A percentile compares a stretch with the other conserved stretches of the same genome.
phyloP scores from a whole-genome alignment of 2,888 invertebrate genomes.

The Drosophila borealis region DNA sequence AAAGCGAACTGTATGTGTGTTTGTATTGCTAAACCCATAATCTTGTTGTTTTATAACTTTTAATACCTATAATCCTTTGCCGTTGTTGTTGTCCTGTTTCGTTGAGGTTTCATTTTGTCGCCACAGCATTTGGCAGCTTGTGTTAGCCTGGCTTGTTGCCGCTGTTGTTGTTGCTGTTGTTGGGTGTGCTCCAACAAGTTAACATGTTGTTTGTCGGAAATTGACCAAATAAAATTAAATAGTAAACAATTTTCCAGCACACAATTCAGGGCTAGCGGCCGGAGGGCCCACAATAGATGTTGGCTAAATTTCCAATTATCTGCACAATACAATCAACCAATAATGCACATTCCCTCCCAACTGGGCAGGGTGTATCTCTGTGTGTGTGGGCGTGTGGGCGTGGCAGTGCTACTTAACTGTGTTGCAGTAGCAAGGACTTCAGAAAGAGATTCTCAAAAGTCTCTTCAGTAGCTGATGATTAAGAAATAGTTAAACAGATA shows the following conservation, averaged over 20 bases:
- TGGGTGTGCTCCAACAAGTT: slow-evolving; percentile 50
- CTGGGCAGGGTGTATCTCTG: no score
- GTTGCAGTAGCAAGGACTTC: background rate
- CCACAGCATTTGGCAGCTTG: slow-evolving; percentile 46
- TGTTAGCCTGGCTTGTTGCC: slow-evolving; percentile 29
- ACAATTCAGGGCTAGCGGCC: slow-evolving; percentile 24
- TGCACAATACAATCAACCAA: slow-evolving; percentile 32
- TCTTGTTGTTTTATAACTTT: slow-evolving; percentile 80
- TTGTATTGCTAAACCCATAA: slow-evolving; percentile 68
- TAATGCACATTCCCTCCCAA: slow-evolving; percentile 18
- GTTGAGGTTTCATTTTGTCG: slow-evolving; percentile 49
- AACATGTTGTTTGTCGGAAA: slow-evolving; percentile 74
- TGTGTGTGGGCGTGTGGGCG: background rate
- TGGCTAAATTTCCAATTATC: slow-evolving; percentile 43
- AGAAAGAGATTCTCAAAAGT: background rate
- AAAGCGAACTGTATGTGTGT: slow-evolving; percentile 34
- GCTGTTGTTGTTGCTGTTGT: slow-evolving; percentile 21
- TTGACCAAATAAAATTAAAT: slow-evolving; percentile 75
- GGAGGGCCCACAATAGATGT: slow-evolving; percentile 10
- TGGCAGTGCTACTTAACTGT: slow-evolving; percentile 1
- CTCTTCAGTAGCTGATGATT: no score
- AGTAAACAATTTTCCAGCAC: slow-evolving; percentile 55
- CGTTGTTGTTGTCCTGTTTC: slow-evolving; percentile 27
- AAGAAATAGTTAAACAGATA: no score
- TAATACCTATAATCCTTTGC: slow-evolving; percentile 75